phyloP scores from a whole-genome alignment of 2,797 vertebrate genomes.

The Synanceia verrucosa region DNA sequence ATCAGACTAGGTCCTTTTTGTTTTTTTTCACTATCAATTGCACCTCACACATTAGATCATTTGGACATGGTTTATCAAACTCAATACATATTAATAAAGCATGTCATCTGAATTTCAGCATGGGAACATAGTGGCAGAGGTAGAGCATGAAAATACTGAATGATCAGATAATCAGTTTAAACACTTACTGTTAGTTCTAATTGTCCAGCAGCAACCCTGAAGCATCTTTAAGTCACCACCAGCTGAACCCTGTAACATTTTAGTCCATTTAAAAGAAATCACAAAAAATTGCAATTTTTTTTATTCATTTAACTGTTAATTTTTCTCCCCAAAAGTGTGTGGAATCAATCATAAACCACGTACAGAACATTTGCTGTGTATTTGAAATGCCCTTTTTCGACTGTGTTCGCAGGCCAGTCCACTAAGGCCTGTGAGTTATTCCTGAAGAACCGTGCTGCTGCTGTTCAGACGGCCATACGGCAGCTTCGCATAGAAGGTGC shows the following conservation, averaged over 20 bases:
- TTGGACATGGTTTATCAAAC: background rate
- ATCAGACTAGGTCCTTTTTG: constrained; percentile 86
- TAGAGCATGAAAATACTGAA: background rate
- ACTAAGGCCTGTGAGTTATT: constrained; percentile 98
- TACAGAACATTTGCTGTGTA: background rate
- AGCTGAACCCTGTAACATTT: background rate
- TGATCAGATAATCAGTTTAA: background rate
- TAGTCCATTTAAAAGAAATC: background rate
- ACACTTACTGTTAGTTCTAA: background rate
- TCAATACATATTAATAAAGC: background rate
- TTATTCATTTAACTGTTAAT: background rate
- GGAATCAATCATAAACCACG: background rate
- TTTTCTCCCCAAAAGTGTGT: background rate
- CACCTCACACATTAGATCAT: background rate
- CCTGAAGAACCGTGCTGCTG: constrained; percentile 91
- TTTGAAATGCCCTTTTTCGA: background rate
- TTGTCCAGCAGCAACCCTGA: background rate
- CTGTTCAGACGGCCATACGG: constrained; percentile 93
- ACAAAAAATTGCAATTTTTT: background rate
- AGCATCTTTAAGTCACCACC: background rate
- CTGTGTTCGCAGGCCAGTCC: constrained; percentile 85
- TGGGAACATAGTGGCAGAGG: background rate
- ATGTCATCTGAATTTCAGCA: background rate
- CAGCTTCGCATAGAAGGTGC: constrained; percentile 98
- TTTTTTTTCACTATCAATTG: too few relatives aligned